Conservation (phyloP, 2,113 vertebrate species). For the Phylloscopus trochilus region DNA sequence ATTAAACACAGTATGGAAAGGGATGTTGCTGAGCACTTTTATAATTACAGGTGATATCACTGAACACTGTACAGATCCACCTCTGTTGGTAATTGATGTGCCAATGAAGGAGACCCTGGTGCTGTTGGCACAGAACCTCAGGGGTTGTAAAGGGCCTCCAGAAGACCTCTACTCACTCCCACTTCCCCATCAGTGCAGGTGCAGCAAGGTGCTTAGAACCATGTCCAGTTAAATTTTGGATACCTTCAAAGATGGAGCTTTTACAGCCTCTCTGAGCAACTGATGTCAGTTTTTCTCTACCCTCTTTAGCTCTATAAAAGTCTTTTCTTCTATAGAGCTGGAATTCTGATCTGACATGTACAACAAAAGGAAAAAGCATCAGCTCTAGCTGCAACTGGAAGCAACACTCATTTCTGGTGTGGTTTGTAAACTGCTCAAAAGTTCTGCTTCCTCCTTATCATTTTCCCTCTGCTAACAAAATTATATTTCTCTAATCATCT, state of each 20-base stretch:
- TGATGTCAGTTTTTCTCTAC: background rate
- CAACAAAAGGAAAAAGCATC: background rate
- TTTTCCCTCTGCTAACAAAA: background rate
- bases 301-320: too few species aligned
- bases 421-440: background rate
- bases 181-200: background rate
- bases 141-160: background rate
- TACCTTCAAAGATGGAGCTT: background rate
- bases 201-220: background rate
- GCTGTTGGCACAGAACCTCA: background rate
- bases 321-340: background rate
- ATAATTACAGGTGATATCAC: background rate
- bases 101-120: background rate
- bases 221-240: background rate
- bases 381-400: background rate
- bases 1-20: background rate
- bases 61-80: background rate
- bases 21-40: background rate
- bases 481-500: background rate
- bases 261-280: background rate
- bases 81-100: background rate
- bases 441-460: background rate
- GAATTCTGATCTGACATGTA: background rate
- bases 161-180: background rate
- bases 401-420: background rate